Evolutionary conservation across 1,140 invertebrate genomes (phyloP).

Genomic region (Drosophila santomea): DNA sequence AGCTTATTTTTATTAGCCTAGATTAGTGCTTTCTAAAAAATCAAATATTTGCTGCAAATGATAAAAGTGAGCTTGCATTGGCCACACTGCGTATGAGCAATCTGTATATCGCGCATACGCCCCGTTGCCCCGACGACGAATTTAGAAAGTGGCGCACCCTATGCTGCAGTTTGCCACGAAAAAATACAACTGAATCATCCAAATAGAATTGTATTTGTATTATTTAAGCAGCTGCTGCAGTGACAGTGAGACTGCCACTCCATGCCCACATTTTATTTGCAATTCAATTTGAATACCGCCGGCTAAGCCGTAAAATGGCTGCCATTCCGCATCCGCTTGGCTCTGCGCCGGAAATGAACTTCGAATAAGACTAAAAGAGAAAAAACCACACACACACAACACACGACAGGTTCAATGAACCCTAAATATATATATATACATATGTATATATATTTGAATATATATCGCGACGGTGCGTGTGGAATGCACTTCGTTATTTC

Average conservation of each 20-base stretch:
- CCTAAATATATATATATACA: constrained; percentile 1
- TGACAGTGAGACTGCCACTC: constrained; percentile 4
- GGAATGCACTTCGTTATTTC: constrained; percentile 63
- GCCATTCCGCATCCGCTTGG: constrained; percentile 5
- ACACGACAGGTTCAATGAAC: constrained; percentile 46
- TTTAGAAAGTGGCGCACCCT: no score
- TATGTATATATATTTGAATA: constrained; percentile 12
- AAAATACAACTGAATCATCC: constrained; percentile 14
- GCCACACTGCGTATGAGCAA: constrained; percentile 6
- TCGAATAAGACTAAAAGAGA: constrained; percentile 3
- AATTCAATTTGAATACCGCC: constrained; percentile 60
- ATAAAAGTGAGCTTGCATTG: neutral
- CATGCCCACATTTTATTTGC: constrained; percentile 26
- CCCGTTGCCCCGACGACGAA: neutral
- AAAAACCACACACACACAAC: no score
- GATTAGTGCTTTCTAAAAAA: no score
- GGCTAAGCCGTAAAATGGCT: constrained; percentile 28
- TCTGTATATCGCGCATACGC: constrained; percentile 4
- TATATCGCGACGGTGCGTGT: constrained; percentile 28
- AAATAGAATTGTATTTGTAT: constrained; percentile 29
- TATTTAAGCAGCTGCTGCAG: constrained; percentile 55
- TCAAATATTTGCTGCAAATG: neutral
- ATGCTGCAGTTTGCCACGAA: constrained; percentile 1
- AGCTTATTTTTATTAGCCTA: no score
- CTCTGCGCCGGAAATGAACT: constrained; percentile 52